Percentiles rank a stretch among this genome's conserved stretches.
phyloP scores from a whole-genome alignment of 2,113 vertebrate genomes.

The Fregata magnificens region DNA sequence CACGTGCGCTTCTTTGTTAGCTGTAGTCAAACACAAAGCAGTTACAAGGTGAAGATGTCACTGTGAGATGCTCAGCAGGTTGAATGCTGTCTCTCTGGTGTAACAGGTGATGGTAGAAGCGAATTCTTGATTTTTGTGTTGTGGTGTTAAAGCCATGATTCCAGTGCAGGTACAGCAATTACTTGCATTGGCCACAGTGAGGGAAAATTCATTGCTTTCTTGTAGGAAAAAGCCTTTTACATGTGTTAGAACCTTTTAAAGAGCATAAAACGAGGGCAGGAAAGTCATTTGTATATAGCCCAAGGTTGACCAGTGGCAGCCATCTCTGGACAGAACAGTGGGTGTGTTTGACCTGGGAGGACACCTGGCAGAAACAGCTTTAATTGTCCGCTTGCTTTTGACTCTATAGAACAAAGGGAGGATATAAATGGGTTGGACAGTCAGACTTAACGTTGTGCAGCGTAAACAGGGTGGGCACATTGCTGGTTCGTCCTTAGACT shows the following conservation, averaged over 20 bases:
- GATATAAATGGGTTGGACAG: neutral
- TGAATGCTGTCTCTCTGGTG: neutral
- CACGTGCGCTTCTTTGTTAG: rapidly evolving
- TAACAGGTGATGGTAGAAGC: neutral
- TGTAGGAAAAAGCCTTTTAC: neutral
- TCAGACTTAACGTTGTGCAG: rapidly evolving
- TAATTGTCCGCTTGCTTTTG: rapidly evolving
- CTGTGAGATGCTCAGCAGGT: neutral
- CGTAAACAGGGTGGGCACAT: rapidly evolving
- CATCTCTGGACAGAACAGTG: neutral
- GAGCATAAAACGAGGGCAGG: neutral
- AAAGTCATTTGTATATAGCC: neutral
- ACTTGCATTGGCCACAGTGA: rapidly evolving
- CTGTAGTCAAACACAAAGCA: neutral
- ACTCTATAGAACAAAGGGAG: rapidly evolving
- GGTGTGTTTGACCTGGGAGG: neutral
- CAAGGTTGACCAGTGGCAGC: neutral
- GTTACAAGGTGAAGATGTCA: neutral
- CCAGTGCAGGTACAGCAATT: neutral
- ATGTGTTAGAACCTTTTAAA: neutral
- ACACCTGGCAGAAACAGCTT: neutral
- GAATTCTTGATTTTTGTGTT: rapidly evolving
- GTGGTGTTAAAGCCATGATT: neutral
- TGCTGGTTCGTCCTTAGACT: neutral
- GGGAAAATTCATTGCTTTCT: neutral